Evolutionary conservation across 37 sponge, comb jelly and placozoan species (phyloP), one percentile per base, ranked within the genome.

Genomic region (Dysidea cf. avara): DNA sequence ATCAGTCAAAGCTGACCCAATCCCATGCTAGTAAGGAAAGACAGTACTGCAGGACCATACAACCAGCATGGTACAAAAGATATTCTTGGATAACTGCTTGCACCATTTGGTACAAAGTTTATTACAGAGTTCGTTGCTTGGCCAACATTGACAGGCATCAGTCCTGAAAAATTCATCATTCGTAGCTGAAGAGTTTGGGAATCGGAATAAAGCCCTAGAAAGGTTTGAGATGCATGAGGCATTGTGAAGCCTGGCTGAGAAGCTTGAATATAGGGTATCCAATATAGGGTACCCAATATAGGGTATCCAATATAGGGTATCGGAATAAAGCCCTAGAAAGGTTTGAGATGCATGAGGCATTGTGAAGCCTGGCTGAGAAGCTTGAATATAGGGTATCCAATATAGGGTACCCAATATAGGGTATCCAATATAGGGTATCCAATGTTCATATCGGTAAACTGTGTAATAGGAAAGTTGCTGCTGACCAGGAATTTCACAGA

Each of bases 51-150:
- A 80, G 81, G 29, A 21, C 38, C 7, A 80, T 80, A 25, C 81
- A 80, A 53, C 29, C 67, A 2, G 70, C 64, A 53, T 80, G 81
- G 81, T 80, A 60, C 49, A 70, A 4, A 59, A 47, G 32, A 30
- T 53, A 80, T 30, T 72, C 81, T 0, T 80, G 81, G 81, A 80
- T 80, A 5, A 53, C 68, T 48, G 71, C 70, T 3, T 70, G 76
- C 50, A 64, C 16, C 67, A 39, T 53, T 76, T 56, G 33, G 56
- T 21, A 36, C 9, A 11, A n/a, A n/a, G n/a, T n/a, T n/a, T n/a
- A n/a, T n/a, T n/a, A n/a, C n/a, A n/a, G n/a, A n/a, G n/a, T n/a
- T 12, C 65, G 77, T 40, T 26, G 57, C 18, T 9, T 50, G 61
- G 75, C 75, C 38, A 76, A 51, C n/a, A 9, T 53, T 17, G 53